Base-by-base conservation (phyloP, 1,140 invertebrate genomes). In the Helicoverpa zea region DNA sequence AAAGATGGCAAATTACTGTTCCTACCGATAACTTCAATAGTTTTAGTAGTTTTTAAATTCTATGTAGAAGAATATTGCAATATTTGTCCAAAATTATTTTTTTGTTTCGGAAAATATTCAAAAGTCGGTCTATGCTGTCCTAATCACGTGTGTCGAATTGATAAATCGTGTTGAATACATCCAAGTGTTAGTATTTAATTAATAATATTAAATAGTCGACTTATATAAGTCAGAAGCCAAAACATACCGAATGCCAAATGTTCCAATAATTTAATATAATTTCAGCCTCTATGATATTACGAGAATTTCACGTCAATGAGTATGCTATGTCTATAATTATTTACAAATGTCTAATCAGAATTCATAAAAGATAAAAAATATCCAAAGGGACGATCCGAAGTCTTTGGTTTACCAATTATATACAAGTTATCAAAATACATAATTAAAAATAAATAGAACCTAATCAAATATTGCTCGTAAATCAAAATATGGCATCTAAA, bases 321-420 rank as follows among this genome's bases (percentile, higher is more conserved):
- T 84, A 84, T 85, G 84, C 77, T 76, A 78, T 79, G 54, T 76
- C 58, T 81, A 81, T 77, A 80, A 77, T 80, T 85, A 87, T 86
- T 74, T 86, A 84, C 86, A 87, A 78, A 77, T 83, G 72, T 72
- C 66, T 75, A 80, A 81, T 79, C 43, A 68, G 51, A 80, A 84
- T 75, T 54, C 82, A 82, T 84, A 83, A 77, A 77, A 83, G 30
- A 79, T 80, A 84, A 84, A 43, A 23, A 88, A 88, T 79, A 90
- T 90, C 88, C 87, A 92, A 91, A 90, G 86, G 86, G 87, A 92
- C 84, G 81, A 90, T 84, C 89, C 75, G 78, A 83, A 86, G 84
- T 94, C 93, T 94, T 94, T 94, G 93, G 93, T 93, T 90, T 87
- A 88, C 88, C 84, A 90, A 90, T 90, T 93, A 94, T 94, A 89